These are phyloP conservation scores for Sialis lutaria DNA, from an alignment of 2,888 invertebrate genomes.

Conservation along the genomic window DNA sequence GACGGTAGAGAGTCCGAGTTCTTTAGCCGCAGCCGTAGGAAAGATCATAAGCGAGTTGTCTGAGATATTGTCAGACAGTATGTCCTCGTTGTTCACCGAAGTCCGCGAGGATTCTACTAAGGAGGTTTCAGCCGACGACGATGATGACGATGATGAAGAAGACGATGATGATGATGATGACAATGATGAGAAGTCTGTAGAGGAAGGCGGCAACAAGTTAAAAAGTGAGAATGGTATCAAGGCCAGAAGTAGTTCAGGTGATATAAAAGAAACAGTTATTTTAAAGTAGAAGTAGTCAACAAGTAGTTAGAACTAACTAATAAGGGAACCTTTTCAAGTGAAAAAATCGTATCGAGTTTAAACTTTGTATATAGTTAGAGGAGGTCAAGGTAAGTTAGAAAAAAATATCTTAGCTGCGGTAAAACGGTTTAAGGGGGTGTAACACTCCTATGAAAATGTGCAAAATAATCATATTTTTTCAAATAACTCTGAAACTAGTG, in stretches of 20 bases:
- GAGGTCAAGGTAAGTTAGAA: too few relatives aligned
- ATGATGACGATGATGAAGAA: constrained; percentile 11
- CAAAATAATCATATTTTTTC: too few relatives aligned
- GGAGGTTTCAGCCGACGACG: constrained; percentile 14
- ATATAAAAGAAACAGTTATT: neutral
- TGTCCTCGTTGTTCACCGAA: constrained; percentile 18
- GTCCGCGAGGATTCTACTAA: constrained; percentile 13
- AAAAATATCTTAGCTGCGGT: too few relatives aligned
- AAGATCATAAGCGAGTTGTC: constrained; percentile 19
- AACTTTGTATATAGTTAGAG: too few relatives aligned
- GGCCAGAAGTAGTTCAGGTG: neutral
- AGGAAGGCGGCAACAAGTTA: constrained; percentile 12
- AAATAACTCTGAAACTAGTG: too few relatives aligned
- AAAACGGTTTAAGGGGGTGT: too few relatives aligned
- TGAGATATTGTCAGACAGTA: constrained; percentile 19
- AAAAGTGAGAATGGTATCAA: constrained; percentile 31
- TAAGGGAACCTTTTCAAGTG: too few relatives aligned
- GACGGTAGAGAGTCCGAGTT: constrained; percentile 10
- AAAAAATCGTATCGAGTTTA: too few relatives aligned
- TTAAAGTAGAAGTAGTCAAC: too few relatives aligned
- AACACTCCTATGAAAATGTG: too few relatives aligned
- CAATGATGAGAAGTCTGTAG: neutral
- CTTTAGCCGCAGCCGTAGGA: constrained; percentile 17
- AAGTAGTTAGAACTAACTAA: too few relatives aligned
- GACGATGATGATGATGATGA: constrained; percentile 1